Evolutionary conservation across 37 sponge, comb jelly and placozoan genomes (phyloP).

Genomic region (Beroe ovata): DNA sequence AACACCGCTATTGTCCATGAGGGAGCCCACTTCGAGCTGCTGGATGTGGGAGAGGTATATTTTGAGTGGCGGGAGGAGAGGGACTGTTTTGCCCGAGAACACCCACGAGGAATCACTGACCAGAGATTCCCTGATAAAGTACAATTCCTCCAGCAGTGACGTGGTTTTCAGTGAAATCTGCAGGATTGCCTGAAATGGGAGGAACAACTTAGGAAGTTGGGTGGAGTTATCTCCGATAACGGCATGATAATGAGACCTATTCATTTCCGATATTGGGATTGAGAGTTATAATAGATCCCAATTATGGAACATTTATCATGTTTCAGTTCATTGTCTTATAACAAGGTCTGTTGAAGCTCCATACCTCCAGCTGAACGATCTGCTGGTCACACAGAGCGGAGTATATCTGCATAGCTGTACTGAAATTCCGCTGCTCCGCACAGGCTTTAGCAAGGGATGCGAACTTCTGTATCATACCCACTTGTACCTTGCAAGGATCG

Average conservation of each 20-base stretch:
- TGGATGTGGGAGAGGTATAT: not conserved
- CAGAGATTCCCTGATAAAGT: not conserved
- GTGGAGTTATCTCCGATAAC: too few relatives aligned
- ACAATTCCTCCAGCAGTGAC: not conserved
- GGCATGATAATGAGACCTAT: too few relatives aligned
- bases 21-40: not conserved
- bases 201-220: too few relatives aligned
- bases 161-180: not conserved
- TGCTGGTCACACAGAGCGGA: not conserved
- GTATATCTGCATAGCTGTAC: not conserved
- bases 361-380: not conserved
- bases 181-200: not conserved
- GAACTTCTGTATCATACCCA: not conserved
- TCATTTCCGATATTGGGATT: too few relatives aligned
- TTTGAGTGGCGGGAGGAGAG: not conserved
- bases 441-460: not conserved
- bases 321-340: too few relatives aligned
- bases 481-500: not conserved
- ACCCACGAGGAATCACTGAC: not conserved
- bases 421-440: not conserved
- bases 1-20: not conserved
- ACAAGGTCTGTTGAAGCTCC: too few relatives aligned
- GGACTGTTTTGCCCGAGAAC: not conserved
- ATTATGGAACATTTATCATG: not conserved
- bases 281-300: too few relatives aligned